Percentiles rank a stretch among this genome's conserved stretches.
Evolutionary conservation across 2,113 vertebrate genomes (phyloP).

Genomic region (Chaetura pelagica): DNA sequence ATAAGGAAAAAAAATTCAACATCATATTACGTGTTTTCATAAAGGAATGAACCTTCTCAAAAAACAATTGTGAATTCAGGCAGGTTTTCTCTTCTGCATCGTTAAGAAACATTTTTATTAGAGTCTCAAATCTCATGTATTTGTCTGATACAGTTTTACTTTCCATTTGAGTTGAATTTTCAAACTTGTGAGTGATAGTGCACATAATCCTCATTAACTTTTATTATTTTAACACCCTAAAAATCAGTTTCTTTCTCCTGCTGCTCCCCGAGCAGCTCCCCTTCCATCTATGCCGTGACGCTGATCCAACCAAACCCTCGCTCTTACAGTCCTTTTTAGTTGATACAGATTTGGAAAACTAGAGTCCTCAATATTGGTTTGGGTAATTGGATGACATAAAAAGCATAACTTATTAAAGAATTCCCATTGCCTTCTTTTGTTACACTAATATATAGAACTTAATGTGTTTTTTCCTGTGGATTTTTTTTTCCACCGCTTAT

Average conservation of each 20-base stretch:
- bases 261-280: background rate
- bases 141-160: background rate
- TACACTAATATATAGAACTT: background rate
- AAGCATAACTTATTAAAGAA: background rate
- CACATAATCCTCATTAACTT: background rate
- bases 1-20: background rate
- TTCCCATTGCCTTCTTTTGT: background rate
- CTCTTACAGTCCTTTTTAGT: background rate
- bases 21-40: background rate
- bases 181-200: background rate
- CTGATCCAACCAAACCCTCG: fast-evolving
- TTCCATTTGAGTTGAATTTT: background rate
- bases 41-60: background rate
- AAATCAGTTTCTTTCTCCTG: background rate
- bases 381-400: background rate
- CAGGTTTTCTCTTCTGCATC: background rate
- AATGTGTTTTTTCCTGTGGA: slow-evolving; percentile 8
- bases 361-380: background rate
- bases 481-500: background rate
- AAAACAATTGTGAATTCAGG: background rate
- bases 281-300: fast-evolving
- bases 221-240: background rate
- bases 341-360: background rate
- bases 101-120: background rate
- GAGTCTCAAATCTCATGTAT: background rate